phyloP scores from a whole-genome alignment of 2,888 invertebrate genomes.

The Acanthosepion esculentum region DNA sequence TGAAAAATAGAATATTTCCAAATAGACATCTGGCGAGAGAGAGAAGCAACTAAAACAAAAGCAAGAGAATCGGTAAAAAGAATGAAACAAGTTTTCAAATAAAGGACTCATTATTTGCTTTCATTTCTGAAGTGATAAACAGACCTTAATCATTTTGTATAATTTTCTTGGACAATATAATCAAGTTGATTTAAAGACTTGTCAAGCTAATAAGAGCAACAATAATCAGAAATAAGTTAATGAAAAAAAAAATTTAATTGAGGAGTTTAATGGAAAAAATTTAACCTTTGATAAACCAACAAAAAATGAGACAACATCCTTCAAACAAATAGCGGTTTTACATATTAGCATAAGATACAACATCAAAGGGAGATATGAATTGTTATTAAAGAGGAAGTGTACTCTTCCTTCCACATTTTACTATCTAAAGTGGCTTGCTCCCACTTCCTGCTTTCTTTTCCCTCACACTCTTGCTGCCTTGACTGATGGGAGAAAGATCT shows the following conservation, averaged over 20 bases:
- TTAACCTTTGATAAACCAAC: not conserved
- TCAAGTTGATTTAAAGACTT: not conserved
- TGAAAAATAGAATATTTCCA: too few species aligned
- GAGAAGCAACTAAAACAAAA: not conserved
- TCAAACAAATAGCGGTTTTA: not conserved
- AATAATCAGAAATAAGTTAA: not conserved
- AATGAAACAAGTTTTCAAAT: too few species aligned
- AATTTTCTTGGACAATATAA: not conserved
- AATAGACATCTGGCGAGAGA: too few species aligned
- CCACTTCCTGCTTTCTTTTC: not conserved
- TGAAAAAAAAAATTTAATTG: not conserved
- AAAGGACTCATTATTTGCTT: not conserved
- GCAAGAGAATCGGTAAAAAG: not conserved
- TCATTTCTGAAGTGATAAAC: not conserved
- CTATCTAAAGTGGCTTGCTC: not conserved
- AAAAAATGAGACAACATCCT: not conserved
- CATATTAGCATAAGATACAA: not conserved
- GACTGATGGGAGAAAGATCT: not conserved
- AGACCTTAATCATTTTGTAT: not conserved
- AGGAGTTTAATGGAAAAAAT: not conserved
- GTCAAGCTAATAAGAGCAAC: not conserved
- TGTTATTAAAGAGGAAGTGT: not conserved
- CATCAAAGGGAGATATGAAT: not conserved
- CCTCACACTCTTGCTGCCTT: not conserved
- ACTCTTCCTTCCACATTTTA: not conserved